Evolutionary conservation across 2,113 vertebrate genomes (phyloP), one percentile per base, ranked within the genome.

Genomic region (Podarcis muralis): DNA sequence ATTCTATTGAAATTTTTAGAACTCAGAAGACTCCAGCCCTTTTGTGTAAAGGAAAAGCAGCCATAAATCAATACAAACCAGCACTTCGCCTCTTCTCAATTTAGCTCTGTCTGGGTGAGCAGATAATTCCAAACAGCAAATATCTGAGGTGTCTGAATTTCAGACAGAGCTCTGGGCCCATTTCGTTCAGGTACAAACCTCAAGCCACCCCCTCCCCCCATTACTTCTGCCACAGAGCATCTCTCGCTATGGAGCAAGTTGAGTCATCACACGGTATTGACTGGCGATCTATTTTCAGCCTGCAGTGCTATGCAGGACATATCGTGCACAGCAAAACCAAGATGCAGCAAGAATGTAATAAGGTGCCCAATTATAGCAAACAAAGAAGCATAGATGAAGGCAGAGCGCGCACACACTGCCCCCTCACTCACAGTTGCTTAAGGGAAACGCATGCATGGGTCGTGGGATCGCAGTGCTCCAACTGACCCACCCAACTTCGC

Each of bases 221-320:
- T 88, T 93, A 86, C 91, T 95, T 91, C 92, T 96, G 94, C 96
- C 93, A 93, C 18, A 11, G 6, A 95, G 89, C 1, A 0, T 80
- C 1, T 37, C 88, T 92, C 89, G 93, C 93, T 87, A 92, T 3
- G 1, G 69, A 94, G 88, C 11, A 81, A 81, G 77, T 92, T 3
- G 0, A 95, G 94, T 92, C 94, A 90, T 89, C 88, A 66, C 90
- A 85, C 86, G 15, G 62, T 94, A 92, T 90, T 92, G 95, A 96
- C 85, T 40, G 0, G 59, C 94, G 93, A 96, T 95, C 95, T 95
- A 92, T 96, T 95, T 94, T 95, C 95, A 95, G 92, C 95, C 93
- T 92, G 92, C 94, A 80, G 90, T 86, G 91, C 92, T 90, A 84
- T 89, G 82, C 35, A 88, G 87, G 95, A 89, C 86, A 90, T 30